phyloP scores from a whole-genome alignment of 2,797 vertebrate genomes.

The Acestrorhynchus altus region DNA sequence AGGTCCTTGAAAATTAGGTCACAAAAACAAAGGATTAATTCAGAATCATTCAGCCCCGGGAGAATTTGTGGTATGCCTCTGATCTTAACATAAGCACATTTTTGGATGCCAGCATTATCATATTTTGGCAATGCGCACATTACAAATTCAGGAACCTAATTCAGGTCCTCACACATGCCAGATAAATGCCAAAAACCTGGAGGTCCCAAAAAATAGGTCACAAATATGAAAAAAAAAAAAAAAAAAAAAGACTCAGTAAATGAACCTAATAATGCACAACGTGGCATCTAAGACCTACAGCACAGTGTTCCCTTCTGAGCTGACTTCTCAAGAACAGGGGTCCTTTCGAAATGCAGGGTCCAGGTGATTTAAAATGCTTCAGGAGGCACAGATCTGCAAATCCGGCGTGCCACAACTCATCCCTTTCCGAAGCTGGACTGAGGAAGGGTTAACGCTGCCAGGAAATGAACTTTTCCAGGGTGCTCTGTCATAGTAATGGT shows the following conservation, averaged over 20 bases:
- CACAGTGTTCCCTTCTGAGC: too few relatives aligned
- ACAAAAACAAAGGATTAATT: slow-evolving; percentile 54
- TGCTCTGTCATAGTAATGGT: slow-evolving; percentile 8
- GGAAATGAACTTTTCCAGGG: slow-evolving; percentile 21
- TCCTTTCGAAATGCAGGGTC: neutral
- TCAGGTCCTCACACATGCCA: slow-evolving; percentile 5
- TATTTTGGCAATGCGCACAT: slow-evolving; percentile 31
- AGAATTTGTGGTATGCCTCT: slow-evolving; percentile 48
- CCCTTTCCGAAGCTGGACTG: slow-evolving; percentile 11
- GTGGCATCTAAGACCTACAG: neutral
- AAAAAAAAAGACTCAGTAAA: neutral
- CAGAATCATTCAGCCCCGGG: slow-evolving; percentile 45
- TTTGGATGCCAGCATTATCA: slow-evolving; percentile 31
- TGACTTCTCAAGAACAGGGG: neutral
- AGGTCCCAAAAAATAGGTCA: slow-evolving; percentile 2
- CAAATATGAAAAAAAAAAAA: neutral
- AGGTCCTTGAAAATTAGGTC: slow-evolving; percentile 49
- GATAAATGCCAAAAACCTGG: slow-evolving; percentile 8
- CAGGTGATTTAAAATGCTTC: slow-evolving; percentile 16
- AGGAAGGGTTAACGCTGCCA: slow-evolving; percentile 57
- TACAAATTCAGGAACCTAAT: slow-evolving; percentile 14
- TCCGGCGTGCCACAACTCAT: slow-evolving; percentile 55
- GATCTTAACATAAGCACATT: slow-evolving; percentile 44
- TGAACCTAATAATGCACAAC: neutral
- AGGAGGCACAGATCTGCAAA: slow-evolving; percentile 14